These are phyloP conservation scores for Cygnus buccinator DNA, from an alignment of 2,113 vertebrate species.

Conservation along the genomic window DNA sequence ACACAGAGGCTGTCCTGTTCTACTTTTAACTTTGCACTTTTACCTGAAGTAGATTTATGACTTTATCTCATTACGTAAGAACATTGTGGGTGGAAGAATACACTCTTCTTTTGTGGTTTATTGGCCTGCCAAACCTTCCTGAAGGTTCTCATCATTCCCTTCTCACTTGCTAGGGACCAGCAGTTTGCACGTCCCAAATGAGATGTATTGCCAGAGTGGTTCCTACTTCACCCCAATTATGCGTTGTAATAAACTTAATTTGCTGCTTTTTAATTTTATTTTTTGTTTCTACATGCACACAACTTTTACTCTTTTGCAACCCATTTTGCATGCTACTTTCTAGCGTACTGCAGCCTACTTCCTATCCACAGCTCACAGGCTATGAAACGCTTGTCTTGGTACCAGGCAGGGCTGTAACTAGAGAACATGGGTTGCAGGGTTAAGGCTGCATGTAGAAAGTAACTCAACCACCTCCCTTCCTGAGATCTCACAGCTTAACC, in stretches of 20 bases:
- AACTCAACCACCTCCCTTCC: neutral
- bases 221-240: neutral
- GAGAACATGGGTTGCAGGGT: neutral
- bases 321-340: too few relatives aligned
- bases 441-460: too few relatives aligned
- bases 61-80: neutral
- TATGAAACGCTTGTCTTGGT: fast-evolving
- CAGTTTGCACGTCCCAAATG: neutral
- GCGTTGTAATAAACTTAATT: neutral
- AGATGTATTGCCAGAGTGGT: neutral
- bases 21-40: neutral
- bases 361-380: neutral
- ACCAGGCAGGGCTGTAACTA: neutral
- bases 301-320: too few relatives aligned
- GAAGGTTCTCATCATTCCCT: neutral
- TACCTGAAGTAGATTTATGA: neutral
- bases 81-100: neutral
- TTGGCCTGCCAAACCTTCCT: neutral
- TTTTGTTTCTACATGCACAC: neutral
- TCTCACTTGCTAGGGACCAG: neutral
- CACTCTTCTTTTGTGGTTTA: neutral
- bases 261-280: neutral
- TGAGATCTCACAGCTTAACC: neutral
- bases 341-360: neutral
- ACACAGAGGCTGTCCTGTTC: neutral